phyloP scores from a whole-genome alignment of 2,113 vertebrate genomes.

The Hippocampus comes region DNA sequence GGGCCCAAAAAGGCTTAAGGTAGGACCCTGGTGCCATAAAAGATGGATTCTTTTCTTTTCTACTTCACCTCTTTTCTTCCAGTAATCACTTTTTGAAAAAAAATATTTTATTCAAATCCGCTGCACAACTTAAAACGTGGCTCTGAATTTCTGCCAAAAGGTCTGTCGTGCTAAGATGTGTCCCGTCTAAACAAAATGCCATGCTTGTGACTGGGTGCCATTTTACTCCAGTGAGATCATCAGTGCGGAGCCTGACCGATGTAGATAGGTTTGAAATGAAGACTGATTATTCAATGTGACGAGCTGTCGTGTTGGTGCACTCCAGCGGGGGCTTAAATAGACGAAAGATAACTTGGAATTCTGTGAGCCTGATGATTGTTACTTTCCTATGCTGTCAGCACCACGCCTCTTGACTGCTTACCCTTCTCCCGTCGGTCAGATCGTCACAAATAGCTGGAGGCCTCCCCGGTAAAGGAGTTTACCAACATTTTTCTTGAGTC shows the following conservation, averaged over 20 bases:
- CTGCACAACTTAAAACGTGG: conserved; percentile 59
- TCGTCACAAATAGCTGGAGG: conserved; percentile 40
- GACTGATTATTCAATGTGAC: conserved; percentile 35
- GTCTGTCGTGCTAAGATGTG: conserved; percentile 29
- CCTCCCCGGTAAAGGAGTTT: conserved; percentile 46
- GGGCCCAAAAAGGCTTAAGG: too few relatives aligned
- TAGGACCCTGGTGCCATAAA: background rate
- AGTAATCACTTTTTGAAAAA: conserved; percentile 1
- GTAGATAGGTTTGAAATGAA: conserved; percentile 35
- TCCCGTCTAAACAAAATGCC: conserved; percentile 17
- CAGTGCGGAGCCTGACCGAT: conserved; percentile 11
- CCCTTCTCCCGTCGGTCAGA: conserved; percentile 44
- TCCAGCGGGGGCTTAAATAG: conserved; percentile 38
- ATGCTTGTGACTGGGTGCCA: conserved; percentile 26
- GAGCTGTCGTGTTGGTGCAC: conserved; percentile 29
- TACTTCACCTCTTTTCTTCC: background rate
- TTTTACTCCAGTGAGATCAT: conserved; percentile 21
- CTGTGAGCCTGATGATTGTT: conserved; percentile 40
- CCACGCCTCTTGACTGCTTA: conserved; percentile 29
- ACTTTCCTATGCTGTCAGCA: conserved; percentile 50
- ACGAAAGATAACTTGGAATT: conserved; percentile 41
- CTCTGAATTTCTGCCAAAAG: conserved; percentile 36
- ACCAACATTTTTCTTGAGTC: conserved; percentile 53
- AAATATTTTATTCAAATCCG: conserved; percentile 14
- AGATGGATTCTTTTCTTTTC: background rate